Evolutionary conservation across 2,113 vertebrate species (phyloP), one percentile per base, ranked within the genome.

Genomic region (Heterochromis multidens): DNA sequence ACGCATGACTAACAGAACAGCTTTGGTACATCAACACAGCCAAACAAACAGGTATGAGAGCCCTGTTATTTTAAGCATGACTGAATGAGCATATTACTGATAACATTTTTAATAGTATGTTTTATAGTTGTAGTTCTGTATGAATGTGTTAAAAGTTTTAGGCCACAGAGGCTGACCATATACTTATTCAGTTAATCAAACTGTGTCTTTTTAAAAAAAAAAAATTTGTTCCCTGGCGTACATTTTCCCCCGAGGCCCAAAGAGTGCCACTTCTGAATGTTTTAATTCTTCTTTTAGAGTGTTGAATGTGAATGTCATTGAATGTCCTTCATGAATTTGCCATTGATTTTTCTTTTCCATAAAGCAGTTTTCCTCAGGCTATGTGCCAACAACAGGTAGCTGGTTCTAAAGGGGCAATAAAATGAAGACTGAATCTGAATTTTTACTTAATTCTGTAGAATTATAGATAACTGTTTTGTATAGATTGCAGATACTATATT

Each of bases 341-440:
- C 84, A 93, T 95, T 92, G 90, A 93, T 93, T 94, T 94, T 90
- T 91, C n/a, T 91, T 84, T 87, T 88, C 76, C 79, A 82, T 89
- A 93, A 87, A 88, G 70, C 81, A 72, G 46, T 77, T 93, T 90
- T 88, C 90, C 88, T 93, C 87, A 63, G 88, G 91, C 88, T 60
- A 84, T 89, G 57, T 88, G 92, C 79, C 83, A 92, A 80, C 79
- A 82, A 7, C 59, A 95, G 85, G 90, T 89, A 83, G 86, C 65
- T 43, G 60, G 67, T 89, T 89, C 86, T 85, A 88, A 91, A 60
- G 59, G 70, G 82, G 46, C 79, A 89, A 9, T 31, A n/a, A 85
- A 86, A 80, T 37, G n/a, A 61, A 87, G 89, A 85, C 33, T 29
- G 3, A 35, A 52, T 86, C 40, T 49, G 13, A 83, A 72, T 84